Conservation (phyloP, 2,888 invertebrate species). For the Nephrocerus scutellatus region DNA sequence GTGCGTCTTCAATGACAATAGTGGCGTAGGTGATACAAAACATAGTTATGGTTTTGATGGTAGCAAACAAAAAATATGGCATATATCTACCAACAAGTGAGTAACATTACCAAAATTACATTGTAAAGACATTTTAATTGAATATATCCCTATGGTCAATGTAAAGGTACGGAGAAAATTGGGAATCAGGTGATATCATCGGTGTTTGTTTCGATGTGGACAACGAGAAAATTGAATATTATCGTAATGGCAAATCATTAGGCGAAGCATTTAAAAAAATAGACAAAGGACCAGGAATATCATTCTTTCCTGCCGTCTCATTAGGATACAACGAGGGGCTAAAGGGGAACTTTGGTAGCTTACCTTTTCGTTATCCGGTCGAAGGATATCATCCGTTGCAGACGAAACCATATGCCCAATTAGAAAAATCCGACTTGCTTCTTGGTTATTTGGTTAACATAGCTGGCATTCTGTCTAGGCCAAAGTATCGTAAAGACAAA, state of each 20-base stretch:
- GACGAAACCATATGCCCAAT: constrained; percentile 41
- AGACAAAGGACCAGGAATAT: constrained; percentile 63
- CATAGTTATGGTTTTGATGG: constrained; percentile 66
- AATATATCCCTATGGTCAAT: constrained; percentile 1
- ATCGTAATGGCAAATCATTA: constrained; percentile 67
- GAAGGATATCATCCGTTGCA: constrained; percentile 63
- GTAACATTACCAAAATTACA: no score
- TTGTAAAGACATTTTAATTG: no score
- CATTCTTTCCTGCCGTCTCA: constrained; percentile 76
- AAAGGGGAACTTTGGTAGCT: constrained; percentile 71
- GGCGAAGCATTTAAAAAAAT: constrained; percentile 68
- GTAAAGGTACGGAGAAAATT: constrained; percentile 63
- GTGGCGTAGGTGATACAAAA: constrained; percentile 69
- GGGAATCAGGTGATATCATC: constrained; percentile 79
- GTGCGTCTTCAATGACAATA: constrained; percentile 73
- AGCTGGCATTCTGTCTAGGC: constrained; percentile 36
- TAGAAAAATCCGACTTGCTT: constrained; percentile 37
- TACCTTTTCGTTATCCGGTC: constrained; percentile 61
- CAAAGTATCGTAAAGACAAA: constrained; percentile 27
- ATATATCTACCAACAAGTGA: constrained; percentile 45
- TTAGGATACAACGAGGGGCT: constrained; percentile 69
- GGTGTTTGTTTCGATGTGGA: constrained; percentile 70
- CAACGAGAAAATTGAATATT: constrained; percentile 58
- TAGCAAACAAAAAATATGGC: constrained; percentile 47
- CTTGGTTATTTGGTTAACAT: constrained; percentile 41